phyloP scores from a whole-genome alignment of 2,113 vertebrate species.

The Hirundichthys speculiger region DNA sequence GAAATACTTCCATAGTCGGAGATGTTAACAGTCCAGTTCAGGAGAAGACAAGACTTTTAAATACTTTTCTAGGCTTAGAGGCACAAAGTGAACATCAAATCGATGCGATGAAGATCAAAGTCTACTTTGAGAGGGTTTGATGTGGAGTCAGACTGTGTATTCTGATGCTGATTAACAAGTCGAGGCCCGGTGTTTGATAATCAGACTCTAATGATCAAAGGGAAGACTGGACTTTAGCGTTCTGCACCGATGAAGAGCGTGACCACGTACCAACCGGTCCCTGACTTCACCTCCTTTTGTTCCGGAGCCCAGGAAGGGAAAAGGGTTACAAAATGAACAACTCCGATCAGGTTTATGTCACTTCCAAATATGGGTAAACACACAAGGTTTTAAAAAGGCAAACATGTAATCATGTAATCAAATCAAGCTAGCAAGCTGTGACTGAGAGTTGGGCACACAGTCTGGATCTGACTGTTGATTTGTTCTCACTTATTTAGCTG shows the following conservation, averaged over 20 bases:
- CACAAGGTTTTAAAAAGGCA: slow-evolving; percentile 2
- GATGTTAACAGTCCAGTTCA: too few species aligned
- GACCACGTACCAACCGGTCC: background rate
- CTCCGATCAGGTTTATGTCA: too few species aligned
- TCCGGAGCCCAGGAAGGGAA: background rate
- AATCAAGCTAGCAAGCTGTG: slow-evolving; percentile 21
- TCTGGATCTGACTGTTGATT: background rate
- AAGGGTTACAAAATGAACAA: too few species aligned
- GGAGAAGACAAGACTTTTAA: slow-evolving; percentile 7
- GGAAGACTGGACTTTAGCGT: slow-evolving; percentile 10
- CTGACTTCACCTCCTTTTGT: background rate
- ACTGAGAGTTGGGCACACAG: slow-evolving; percentile 24
- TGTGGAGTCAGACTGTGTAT: slow-evolving; percentile 27
- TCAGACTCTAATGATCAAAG: slow-evolving; percentile 60
- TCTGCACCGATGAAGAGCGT: slow-evolving; percentile 1
- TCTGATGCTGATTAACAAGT: slow-evolving; percentile 44
- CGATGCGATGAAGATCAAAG: slow-evolving; percentile 59
- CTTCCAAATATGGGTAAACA: too few species aligned
- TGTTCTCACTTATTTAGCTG: slow-evolving; percentile 38
- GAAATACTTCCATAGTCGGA: too few species aligned
- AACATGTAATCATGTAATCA: slow-evolving; percentile 8
- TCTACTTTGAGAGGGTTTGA: slow-evolving; percentile 47
- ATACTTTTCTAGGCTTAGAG: slow-evolving; percentile 51
- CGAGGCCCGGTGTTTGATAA: slow-evolving; percentile 24
- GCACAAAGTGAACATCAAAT: slow-evolving; percentile 58